Evolutionary conservation across 2,797 vertebrate species (phyloP), one percentile per base, ranked within the genome.

Genomic region (Semotilus atromaculatus): DNA sequence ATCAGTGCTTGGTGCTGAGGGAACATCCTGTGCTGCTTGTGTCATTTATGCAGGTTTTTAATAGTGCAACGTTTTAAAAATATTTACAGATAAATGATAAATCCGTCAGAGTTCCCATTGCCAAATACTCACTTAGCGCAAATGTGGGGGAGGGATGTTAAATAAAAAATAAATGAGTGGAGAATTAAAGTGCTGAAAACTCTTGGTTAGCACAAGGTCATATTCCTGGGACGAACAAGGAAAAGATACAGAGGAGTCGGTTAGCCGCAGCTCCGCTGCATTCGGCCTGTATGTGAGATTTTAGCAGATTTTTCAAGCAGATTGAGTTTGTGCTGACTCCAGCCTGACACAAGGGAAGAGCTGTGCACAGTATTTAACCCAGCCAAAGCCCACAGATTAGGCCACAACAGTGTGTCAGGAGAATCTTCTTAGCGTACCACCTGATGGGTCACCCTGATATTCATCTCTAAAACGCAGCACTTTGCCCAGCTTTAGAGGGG

Each of bases 51-150:
- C 53, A 21, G 70, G 58, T 64, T 71, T 85, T 77, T 81, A 80
- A 85, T 66, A 55, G 71, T 4, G 2, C 40, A 64, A 31, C 23
- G 11, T 82, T 83, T 89, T 87, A 85, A 58, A 87, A 83, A 77
- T 83, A 87, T 83, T 89, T 85, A 87, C 85, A 85, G 85, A 87
- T 85, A 88, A 88, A 84, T 77, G 31, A 81, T 84, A 85, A 89
- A 90, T 81, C 86, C 45, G 51, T 81, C 84, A 78, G 67, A 71
- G 34, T 53, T 43, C 31, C 80, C 72, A 78, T 73, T 90, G 89
- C 89, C 89, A 90, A 90, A 88, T 85, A 83, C 83, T 90, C 88
- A 89, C 89, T 90, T 88, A 89, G 83, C 29, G 84, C 86, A 83
- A 81, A 83, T 64, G 82, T 67, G 86, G 82, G 60, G 51, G 84